A percentile compares a stretch with the other conserved stretches of the same genome.
These are phyloP conservation scores for Lasioglossum baleicum DNA, from an alignment of 1,140 invertebrate species.

Conservation along the genomic window DNA sequence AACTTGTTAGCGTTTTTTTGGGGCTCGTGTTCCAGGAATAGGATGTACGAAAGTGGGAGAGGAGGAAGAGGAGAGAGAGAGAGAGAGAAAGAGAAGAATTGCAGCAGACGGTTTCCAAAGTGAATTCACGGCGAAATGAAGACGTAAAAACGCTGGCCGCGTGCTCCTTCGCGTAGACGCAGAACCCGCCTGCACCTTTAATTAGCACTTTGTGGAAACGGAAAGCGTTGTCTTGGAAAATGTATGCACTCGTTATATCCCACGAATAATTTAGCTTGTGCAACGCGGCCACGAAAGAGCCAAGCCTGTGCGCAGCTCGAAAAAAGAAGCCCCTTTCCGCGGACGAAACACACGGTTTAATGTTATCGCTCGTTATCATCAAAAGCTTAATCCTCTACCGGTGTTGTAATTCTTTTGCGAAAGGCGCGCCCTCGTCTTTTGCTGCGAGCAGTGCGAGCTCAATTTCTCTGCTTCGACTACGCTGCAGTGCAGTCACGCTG, in stretches of 20 bases:
- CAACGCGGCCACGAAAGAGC: background rate
- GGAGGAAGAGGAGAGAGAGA: background rate
- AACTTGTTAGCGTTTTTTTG: conserved; percentile 22
- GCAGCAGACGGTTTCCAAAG: background rate
- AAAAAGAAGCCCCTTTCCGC: background rate
- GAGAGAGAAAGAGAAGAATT: background rate
- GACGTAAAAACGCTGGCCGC: conserved; percentile 4
- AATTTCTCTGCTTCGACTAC: too few species aligned
- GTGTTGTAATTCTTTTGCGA: too few species aligned
- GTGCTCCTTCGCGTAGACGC: background rate
- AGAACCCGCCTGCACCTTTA: background rate
- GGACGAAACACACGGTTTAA: background rate
- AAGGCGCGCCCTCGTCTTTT: too few species aligned
- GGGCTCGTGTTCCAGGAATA: background rate
- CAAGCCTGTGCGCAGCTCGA: background rate
- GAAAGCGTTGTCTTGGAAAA: conserved; percentile 36
- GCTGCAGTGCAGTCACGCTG: too few species aligned
- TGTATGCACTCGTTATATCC: conserved; percentile 29
- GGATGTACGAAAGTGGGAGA: background rate
- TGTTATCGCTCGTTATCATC: conserved; percentile 5
- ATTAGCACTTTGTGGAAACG: conserved; percentile 27
- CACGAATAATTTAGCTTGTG: conserved; percentile 28
- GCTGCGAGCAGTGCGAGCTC: too few species aligned
- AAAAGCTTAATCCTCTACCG: background rate
- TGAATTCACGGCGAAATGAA: conserved; percentile 21